Base-by-base conservation (phyloP, 2,888 invertebrate species). In the Carterocephalus palaemon region DNA sequence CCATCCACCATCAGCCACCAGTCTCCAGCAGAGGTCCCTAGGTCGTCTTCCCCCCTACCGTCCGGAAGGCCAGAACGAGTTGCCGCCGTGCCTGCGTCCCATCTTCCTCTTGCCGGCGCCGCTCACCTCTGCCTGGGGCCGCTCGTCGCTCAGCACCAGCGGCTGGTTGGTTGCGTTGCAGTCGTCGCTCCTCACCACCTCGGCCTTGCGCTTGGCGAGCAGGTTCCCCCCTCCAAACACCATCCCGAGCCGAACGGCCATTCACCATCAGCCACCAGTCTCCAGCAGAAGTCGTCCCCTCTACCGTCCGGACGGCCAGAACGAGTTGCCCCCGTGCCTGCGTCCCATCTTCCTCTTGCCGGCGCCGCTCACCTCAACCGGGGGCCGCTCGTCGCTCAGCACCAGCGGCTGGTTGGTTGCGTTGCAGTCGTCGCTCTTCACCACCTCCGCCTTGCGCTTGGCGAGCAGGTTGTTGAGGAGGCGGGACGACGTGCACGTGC, bases 261-360 rank as follows among this genome's bases (percentile, higher is more conserved):
- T n/a, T n/a, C n/a, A n/a, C n/a, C n/a, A n/a, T n/a, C n/a, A n/a
- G n/a, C n/a, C n/a, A n/a, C n/a, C n/a, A n/a, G n/a, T n/a, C n/a
- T n/a, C n/a, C n/a, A n/a, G n/a, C n/a, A n/a, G n/a, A n/a, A n/a
- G n/a, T n/a, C n/a, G n/a, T n/a, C n/a, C n/a, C n/a, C n/a, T n/a
- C 57, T 83, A 86, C 65, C 85, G 83, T 34, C 86, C 86, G 64
- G 83, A 80, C 1, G 86, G 85, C 81, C 80, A 81, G 68, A 85
- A 85, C 16, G 77, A 64, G 61, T 80, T 72, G 3, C 83, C 84
- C 9, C 84, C 85, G 67, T 78, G 64, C 15, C 76, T 58, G 0
- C 85, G 57, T 0, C 84, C 84, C 60, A 77, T 65, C 62, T 88
- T 88, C 52, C 88, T 60, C 53, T 87, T 87, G 60, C 70, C 72